phyloP scores from a whole-genome alignment of 2,888 invertebrate genomes.

The Ametastegia equiseti region DNA sequence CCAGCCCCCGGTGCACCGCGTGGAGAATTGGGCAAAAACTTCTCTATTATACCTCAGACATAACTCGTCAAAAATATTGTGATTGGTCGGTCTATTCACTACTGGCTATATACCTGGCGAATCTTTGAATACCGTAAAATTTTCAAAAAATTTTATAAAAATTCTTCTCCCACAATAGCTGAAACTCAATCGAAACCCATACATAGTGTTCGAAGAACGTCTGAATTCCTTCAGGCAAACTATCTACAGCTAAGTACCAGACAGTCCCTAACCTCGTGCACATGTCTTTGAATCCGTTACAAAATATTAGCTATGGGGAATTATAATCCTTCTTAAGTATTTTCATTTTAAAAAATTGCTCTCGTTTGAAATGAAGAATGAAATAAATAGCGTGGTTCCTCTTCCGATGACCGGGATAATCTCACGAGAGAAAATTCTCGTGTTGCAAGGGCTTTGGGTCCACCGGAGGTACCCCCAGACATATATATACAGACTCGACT shows the following conservation, averaged over 20 bases:
- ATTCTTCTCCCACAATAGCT: conserved; percentile 35
- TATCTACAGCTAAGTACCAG: neutral
- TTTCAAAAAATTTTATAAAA: conserved; percentile 12
- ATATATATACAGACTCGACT: neutral
- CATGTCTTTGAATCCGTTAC: neutral
- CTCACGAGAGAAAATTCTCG: conserved; percentile 12
- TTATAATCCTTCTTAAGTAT: neutral
- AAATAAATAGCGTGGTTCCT: neutral
- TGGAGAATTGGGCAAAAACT: conserved; percentile 47
- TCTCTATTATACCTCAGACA: conserved; percentile 69
- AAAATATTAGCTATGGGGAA: neutral
- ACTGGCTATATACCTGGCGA: conserved; percentile 38
- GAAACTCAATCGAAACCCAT: conserved; percentile 10
- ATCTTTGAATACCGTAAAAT: conserved; percentile 3
- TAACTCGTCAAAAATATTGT: conserved; percentile 76
- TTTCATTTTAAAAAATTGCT: neutral
- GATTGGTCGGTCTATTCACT: conserved; percentile 67
- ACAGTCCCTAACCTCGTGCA: neutral
- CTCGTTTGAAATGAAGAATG: neutral
- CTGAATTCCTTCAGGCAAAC: neutral
- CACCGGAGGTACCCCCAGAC: conserved; percentile 19
- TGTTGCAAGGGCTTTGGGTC: conserved; percentile 7
- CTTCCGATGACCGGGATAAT: conserved; percentile 11
- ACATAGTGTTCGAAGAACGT: neutral
- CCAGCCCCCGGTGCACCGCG: conserved; percentile 67